These are phyloP conservation scores for Hyalella azteca DNA, from an alignment of 2,888 invertebrate genomes.

Conservation along the genomic window DNA sequence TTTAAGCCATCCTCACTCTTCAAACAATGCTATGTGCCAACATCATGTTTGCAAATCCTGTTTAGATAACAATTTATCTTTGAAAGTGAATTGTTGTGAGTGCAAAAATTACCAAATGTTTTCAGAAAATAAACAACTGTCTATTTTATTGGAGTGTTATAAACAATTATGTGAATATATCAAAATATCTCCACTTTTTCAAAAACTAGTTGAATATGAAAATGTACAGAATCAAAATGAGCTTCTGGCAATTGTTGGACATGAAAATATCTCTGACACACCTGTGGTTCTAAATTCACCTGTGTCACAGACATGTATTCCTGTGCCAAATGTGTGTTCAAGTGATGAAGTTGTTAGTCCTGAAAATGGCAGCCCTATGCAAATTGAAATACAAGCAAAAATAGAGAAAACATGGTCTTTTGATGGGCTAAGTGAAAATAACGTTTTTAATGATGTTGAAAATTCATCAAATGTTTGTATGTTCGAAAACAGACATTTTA, in stretches of 20 bases:
- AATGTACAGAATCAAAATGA: constrained; percentile 67
- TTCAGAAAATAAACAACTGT: constrained; percentile 79
- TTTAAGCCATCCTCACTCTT: constrained; percentile 80
- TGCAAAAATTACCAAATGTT: constrained; percentile 85
- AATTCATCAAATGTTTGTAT: background rate
- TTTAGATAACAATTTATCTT: constrained; percentile 81
- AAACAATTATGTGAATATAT: constrained; percentile 86
- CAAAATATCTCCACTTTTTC: constrained; percentile 75
- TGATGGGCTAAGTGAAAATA: background rate
- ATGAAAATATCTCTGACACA: constrained; percentile 64
- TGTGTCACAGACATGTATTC: background rate
- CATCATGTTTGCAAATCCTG: constrained; percentile 88
- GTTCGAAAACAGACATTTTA: background rate
- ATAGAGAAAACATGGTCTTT: constrained; percentile 12
- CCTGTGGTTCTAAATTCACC: background rate
- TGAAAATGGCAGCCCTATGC: background rate
- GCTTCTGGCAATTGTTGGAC: constrained; percentile 77
- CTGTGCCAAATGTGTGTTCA: constrained; percentile 19
- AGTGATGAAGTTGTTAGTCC: background rate
- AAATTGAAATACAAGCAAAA: background rate
- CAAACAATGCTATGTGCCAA: constrained; percentile 78
- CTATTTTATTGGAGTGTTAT: constrained; percentile 84
- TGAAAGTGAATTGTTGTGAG: constrained; percentile 83
- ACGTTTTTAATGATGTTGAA: background rate
- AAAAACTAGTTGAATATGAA: constrained; percentile 67